Percentiles rank a stretch among this genome's conserved stretches.
Evolutionary conservation across 2,797 vertebrate genomes (phyloP).

Genomic region (Sebastiscus tertius): DNA sequence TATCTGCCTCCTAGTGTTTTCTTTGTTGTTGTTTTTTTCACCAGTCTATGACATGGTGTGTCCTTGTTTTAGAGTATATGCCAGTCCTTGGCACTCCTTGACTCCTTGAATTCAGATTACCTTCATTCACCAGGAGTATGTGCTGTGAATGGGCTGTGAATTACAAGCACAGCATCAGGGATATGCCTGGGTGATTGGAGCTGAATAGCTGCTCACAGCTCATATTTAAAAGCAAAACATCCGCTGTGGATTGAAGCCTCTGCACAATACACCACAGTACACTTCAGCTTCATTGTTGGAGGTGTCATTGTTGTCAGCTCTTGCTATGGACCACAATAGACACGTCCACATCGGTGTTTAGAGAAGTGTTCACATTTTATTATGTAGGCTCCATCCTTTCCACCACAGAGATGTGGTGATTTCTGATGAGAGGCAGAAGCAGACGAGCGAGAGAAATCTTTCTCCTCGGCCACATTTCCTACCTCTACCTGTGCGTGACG

Average conservation of each 20-base stretch:
- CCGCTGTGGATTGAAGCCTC: conserved; percentile 29
- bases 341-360: conserved; percentile 9
- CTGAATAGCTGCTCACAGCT: conserved; percentile 35
- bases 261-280: conserved; percentile 17
- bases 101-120: conserved; percentile 26
- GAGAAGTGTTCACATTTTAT: conserved; percentile 16
- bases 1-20: neutral
- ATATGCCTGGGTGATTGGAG: conserved; percentile 7
- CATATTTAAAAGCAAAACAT: conserved; percentile 44
- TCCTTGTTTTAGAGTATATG: neutral
- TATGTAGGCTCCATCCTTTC: neutral
- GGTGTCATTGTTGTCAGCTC: conserved; percentile 49
- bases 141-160: conserved; percentile 20
- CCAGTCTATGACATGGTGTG: neutral
- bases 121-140: conserved; percentile 20
- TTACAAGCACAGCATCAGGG: conserved; percentile 4
- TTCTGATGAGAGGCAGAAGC: conserved; percentile 14
- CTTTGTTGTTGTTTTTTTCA: neutral
- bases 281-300: conserved; percentile 23
- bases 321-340: conserved; percentile 32
- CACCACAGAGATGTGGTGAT: conserved; percentile 1
- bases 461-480: neutral
- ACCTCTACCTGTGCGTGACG: neutral
- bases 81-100: conserved; percentile 10
- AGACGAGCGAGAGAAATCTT: neutral